phyloP scores from a whole-genome alignment of 2,888 invertebrate genomes.

The Agriopis marginaria region DNA sequence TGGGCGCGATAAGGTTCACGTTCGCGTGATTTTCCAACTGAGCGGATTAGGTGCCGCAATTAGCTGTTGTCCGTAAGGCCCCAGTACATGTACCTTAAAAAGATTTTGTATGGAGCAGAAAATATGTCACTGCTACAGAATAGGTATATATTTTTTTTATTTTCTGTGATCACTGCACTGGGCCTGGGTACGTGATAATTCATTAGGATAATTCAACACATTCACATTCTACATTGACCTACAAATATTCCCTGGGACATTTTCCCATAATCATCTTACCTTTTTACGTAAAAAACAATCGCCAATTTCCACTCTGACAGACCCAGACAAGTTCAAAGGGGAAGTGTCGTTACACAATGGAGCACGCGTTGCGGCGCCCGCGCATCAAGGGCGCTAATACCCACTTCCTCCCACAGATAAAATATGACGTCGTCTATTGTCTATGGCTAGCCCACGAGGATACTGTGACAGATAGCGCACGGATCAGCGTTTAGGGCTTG shows the following conservation, averaged over 20 bases:
- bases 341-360: slow-evolving; percentile 44
- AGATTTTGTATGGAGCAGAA: too few species aligned
- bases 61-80: too few species aligned
- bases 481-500: slow-evolving; percentile 38
- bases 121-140: too few species aligned
- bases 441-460: slow-evolving; percentile 39
- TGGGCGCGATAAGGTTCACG: too few species aligned
- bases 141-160: too few species aligned
- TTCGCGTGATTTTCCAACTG: too few species aligned
- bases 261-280: slow-evolving; percentile 7
- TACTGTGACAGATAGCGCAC: slow-evolving; percentile 58
- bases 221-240: neutral
- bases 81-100: too few species aligned
- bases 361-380: slow-evolving; percentile 54
- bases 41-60: too few species aligned
- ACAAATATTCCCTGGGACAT: neutral
- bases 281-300: slow-evolving; percentile 27
- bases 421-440: slow-evolving; percentile 14
- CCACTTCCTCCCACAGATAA: slow-evolving; percentile 54
- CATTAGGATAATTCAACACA: too few species aligned
- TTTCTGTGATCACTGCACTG: too few species aligned
- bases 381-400: slow-evolving; percentile 58
- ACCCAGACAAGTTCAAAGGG: slow-evolving; percentile 41
- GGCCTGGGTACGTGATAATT: too few species aligned
- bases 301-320: slow-evolving; percentile 21